A percentile compares a stretch with the other conserved stretches of the same genome.
Evolutionary conservation across 2,888 invertebrate species (phyloP).

Genomic region (Leptinotarsa rubiginosa): DNA sequence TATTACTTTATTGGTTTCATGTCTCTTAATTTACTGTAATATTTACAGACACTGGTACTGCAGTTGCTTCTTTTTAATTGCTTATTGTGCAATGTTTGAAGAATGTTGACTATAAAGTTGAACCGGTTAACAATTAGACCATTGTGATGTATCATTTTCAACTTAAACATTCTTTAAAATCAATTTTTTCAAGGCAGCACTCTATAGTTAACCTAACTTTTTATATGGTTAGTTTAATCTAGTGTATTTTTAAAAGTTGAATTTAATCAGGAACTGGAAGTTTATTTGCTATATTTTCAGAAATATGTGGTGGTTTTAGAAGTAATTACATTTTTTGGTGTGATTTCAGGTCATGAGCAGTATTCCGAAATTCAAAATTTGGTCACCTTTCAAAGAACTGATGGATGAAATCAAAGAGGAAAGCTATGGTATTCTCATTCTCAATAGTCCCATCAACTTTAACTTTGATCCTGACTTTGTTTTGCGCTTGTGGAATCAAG

Average conservation of each 20-base stretch:
- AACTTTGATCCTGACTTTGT: slow-evolving; percentile 66
- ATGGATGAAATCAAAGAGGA: slow-evolving; percentile 43
- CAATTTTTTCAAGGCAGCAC: background rate
- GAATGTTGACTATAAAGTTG: background rate
- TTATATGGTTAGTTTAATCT: background rate
- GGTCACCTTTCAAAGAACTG: slow-evolving; percentile 55
- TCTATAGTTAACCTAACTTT: background rate
- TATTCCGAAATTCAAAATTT: slow-evolving; percentile 34
- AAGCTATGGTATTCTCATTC: slow-evolving; percentile 75
- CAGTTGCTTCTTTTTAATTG: background rate
- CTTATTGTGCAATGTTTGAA: background rate
- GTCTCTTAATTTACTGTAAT: no score
- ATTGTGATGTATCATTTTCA: background rate
- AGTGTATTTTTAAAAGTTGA: no score
- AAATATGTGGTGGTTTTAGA: background rate
- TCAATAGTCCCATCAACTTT: slow-evolving; percentile 74
- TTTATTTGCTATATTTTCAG: background rate
- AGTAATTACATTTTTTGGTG: background rate
- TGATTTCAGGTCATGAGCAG: slow-evolving; percentile 5
- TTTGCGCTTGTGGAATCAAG: slow-evolving; percentile 76
- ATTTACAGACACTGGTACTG: no score
- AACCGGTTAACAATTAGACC: background rate
- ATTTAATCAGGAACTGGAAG: background rate
- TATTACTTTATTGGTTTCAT: background rate
- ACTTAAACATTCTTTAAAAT: background rate